These are phyloP conservation scores for Austrolebias charrua DNA, from an alignment of 2,797 vertebrate species.

Conservation along the genomic window DNA sequence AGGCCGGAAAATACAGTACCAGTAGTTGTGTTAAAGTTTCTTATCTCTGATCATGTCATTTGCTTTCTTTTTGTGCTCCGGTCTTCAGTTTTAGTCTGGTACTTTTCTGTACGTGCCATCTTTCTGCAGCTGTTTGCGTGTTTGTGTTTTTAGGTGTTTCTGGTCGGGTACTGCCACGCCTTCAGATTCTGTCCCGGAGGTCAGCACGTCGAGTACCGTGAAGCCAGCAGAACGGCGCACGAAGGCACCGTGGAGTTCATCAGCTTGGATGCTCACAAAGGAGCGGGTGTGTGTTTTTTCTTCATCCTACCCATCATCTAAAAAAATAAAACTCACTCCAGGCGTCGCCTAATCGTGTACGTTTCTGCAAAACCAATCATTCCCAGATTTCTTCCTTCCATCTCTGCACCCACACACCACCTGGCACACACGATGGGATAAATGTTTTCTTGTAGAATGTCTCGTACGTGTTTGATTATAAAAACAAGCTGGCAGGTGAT, in stretches of 20 bases:
- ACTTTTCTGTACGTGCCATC: too few relatives aligned
- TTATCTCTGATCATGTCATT: background rate
- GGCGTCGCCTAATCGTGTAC: background rate
- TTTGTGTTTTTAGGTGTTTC: constrained; percentile 77
- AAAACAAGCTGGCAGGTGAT: background rate
- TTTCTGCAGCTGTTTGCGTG: background rate
- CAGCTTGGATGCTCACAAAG: constrained; percentile 89
- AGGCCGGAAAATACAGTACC: too few relatives aligned
- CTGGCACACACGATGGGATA: background rate
- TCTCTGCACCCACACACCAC: constrained; percentile 28
- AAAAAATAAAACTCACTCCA: background rate
- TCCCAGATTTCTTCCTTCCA: constrained; percentile 6
- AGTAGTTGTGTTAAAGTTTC: too few relatives aligned
- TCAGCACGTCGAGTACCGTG: constrained; percentile 82
- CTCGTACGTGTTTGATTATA: background rate
- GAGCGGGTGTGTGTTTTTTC: constrained; percentile 80
- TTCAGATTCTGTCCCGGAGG: constrained; percentile 90
- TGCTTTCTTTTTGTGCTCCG: background rate
- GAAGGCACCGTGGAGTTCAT: constrained; percentile 89
- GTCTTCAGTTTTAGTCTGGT: too few relatives aligned
- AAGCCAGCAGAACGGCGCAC: constrained; percentile 85
- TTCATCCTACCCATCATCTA: background rate
- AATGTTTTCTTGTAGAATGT: background rate
- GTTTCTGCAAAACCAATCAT: background rate
- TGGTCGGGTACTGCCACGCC: constrained; percentile 85